Percentiles rank a stretch among this genome's conserved stretches.
These are phyloP conservation scores for Dendrocincla fuliginosa DNA, from an alignment of 2,797 vertebrate species.

Conservation along the genomic window DNA sequence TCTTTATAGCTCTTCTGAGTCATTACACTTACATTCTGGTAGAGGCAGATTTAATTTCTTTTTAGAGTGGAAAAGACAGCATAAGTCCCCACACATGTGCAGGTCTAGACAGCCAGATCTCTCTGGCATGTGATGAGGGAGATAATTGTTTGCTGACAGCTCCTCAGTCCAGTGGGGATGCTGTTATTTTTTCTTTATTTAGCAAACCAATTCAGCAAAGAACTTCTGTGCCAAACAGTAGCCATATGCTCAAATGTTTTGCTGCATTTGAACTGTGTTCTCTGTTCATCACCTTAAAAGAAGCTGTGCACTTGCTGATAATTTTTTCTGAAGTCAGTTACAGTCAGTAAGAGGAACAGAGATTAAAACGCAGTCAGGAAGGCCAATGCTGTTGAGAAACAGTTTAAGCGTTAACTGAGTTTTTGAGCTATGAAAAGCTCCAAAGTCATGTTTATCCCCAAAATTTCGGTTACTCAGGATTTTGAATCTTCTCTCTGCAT, in stretches of 20 bases:
- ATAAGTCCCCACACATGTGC: not conserved
- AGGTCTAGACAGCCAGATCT: not conserved
- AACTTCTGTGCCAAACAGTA: not conserved
- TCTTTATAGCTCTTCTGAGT: conserved; percentile 14
- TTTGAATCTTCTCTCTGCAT: not conserved
- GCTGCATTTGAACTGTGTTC: not conserved
- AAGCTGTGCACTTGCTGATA: not conserved
- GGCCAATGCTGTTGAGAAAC: not conserved
- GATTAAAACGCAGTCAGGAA: not conserved
- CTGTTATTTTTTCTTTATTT: not conserved
- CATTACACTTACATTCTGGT: not conserved
- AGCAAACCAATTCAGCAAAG: not conserved
- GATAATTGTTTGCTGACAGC: not conserved
- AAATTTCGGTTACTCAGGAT: not conserved
- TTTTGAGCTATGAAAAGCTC: not conserved
- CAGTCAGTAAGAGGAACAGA: not conserved
- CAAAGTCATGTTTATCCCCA: not conserved
- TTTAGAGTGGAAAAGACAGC: not conserved
- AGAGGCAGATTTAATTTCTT: not conserved
- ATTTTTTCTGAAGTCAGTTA: not conserved
- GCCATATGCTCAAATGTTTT: conserved; percentile 1
- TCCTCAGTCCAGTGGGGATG: not conserved
- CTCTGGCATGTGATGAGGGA: not conserved
- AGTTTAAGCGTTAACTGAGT: not conserved
- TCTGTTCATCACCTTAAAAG: not conserved